Evolutionary conservation across 2,888 invertebrate species (phyloP).

Genomic region (Noctua janthina): DNA sequence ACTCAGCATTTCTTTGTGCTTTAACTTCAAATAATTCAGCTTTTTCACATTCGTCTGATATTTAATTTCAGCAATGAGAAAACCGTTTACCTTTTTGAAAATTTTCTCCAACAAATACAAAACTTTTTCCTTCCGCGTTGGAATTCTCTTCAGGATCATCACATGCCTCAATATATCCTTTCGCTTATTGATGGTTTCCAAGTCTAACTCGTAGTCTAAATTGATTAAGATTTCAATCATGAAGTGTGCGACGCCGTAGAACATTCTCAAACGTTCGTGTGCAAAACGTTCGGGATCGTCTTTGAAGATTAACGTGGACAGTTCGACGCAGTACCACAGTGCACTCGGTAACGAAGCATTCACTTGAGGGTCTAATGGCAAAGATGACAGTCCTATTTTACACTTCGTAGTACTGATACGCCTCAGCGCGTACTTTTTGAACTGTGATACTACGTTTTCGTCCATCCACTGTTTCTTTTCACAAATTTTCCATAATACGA

Average conservation of each 20-base stretch:
- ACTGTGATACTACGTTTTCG: constrained; percentile 71
- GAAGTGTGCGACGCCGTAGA: constrained; percentile 62
- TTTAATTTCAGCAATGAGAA: constrained; percentile 70
- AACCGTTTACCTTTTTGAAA: constrained; percentile 70
- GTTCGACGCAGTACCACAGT: constrained; percentile 75
- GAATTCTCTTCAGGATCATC: constrained; percentile 25
- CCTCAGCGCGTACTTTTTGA: constrained; percentile 72
- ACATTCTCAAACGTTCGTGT: constrained; percentile 72
- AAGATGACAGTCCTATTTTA: constrained; percentile 72
- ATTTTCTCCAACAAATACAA: constrained; percentile 61
- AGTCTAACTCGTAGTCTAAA: constrained; percentile 70
- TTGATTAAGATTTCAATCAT: constrained; percentile 73
- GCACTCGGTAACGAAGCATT: constrained; percentile 69
- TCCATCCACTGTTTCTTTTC: constrained; percentile 78
- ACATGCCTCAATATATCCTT: constrained; percentile 28
- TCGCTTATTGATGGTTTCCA: constrained; percentile 61
- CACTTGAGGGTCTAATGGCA: constrained; percentile 72
- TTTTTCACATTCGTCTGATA: constrained; percentile 63
- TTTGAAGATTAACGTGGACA: constrained; percentile 73
- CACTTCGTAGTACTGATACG: constrained; percentile 71
- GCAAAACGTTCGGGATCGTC: constrained; percentile 64
- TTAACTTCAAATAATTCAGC: constrained; percentile 67
- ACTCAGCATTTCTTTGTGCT: constrained; percentile 28
- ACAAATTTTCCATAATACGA: constrained; percentile 74
- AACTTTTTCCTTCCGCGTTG: constrained; percentile 15